Conservation (phyloP, 2,888 invertebrate genomes). For the Orthonychiurus folsomi region DNA sequence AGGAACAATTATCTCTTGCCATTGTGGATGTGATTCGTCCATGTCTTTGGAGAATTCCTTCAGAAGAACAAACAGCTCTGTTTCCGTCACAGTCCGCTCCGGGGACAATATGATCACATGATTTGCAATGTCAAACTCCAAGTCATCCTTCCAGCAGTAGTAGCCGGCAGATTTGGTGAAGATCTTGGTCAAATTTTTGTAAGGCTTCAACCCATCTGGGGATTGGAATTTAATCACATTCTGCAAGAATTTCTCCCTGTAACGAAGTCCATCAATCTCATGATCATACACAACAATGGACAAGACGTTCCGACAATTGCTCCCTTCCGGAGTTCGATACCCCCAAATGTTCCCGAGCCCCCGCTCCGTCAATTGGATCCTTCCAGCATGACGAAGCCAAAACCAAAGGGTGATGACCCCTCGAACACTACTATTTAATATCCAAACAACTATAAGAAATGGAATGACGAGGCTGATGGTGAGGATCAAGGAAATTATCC, state of each 20-base stretch:
- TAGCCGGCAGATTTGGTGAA: constrained; percentile 31
- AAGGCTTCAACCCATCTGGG: constrained; percentile 14
- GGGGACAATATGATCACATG: constrained; percentile 31
- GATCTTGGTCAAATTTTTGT: constrained; percentile 29
- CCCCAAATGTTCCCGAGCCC: constrained; percentile 24
- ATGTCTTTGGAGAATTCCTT: constrained; percentile 19
- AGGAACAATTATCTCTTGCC: constrained; percentile 37
- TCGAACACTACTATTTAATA: neutral
- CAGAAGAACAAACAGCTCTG: constrained; percentile 25
- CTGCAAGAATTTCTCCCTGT: constrained; percentile 11
- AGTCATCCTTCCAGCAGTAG: constrained; percentile 35
- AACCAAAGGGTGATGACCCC: constrained; percentile 3
- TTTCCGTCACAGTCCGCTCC: constrained; percentile 26
- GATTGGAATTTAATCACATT: constrained; percentile 13
- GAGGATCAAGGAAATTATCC: constrained; percentile 11
- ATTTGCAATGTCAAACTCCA: constrained; percentile 30
- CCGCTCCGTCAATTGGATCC: constrained; percentile 8
- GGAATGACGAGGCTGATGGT: constrained; percentile 7
- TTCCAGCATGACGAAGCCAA: neutral
- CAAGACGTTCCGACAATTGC: constrained; percentile 21
- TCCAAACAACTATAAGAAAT: neutral
- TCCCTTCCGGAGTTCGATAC: constrained; percentile 13
- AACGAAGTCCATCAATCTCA: constrained; percentile 18
- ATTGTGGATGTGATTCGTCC: constrained; percentile 25
- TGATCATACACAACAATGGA: constrained; percentile 17